phyloP scores from a whole-genome alignment of 1,140 invertebrate species.

The Drosophila athabasca region DNA sequence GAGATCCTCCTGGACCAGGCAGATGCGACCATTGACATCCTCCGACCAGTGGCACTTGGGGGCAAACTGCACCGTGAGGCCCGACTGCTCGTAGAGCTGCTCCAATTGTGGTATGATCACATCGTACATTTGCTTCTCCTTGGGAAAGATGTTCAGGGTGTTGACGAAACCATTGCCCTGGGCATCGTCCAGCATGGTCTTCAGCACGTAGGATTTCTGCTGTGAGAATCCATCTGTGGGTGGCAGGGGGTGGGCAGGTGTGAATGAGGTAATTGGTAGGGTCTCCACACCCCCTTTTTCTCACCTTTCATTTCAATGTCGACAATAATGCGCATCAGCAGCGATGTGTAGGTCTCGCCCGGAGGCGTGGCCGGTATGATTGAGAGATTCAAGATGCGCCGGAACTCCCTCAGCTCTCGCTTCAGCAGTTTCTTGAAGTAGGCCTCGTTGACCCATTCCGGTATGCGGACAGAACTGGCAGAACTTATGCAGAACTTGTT shows the following conservation, averaged over 20 bases:
- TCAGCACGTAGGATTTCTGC: conserved; percentile 76
- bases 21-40: conserved; percentile 68
- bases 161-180: conserved; percentile 70
- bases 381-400: conserved; percentile 71
- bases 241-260: too few species aligned
- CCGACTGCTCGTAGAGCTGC: conserved; percentile 70
- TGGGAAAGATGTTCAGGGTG: conserved; percentile 74
- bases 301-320: conserved; percentile 82
- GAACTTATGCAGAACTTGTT: conserved; percentile 61
- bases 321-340: conserved; percentile 76
- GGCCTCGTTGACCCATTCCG: conserved; percentile 68
- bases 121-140: conserved; percentile 78
- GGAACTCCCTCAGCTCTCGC: conserved; percentile 64
- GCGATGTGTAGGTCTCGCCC: conserved; percentile 74
- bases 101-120: conserved; percentile 71
- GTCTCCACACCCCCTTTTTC: conserved; percentile 6
- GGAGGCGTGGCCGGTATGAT: conserved; percentile 74
- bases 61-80: conserved; percentile 55
- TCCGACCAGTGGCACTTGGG: conserved; percentile 73
- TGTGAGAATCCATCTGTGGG: conserved; percentile 70
- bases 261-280: not conserved
- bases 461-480: conserved; percentile 51
- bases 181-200: conserved; percentile 72
- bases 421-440: conserved; percentile 75
- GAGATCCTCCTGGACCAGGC: conserved; percentile 85